Conservation (phyloP, 1,140 invertebrate species). For the Papilio glaucus region DNA sequence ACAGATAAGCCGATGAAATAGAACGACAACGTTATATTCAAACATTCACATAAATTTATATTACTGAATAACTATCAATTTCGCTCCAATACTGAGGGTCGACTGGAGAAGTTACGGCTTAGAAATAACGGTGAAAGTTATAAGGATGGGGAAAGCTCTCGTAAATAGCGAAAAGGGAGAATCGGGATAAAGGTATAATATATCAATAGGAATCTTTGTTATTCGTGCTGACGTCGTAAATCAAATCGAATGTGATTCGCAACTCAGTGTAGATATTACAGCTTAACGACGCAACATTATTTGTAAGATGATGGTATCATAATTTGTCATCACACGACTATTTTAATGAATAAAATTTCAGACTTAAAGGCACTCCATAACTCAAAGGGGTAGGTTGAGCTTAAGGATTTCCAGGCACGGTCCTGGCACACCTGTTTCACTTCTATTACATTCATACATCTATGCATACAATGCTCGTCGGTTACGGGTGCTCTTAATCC, state of each 20-base stretch:
- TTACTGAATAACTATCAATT: slow-evolving; percentile 38
- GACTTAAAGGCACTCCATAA: no score
- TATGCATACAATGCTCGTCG: no score
- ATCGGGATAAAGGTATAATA: slow-evolving; percentile 82
- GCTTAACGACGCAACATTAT: slow-evolving; percentile 22
- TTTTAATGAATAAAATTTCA: not conserved
- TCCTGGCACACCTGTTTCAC: no score
- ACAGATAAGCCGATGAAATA: not conserved
- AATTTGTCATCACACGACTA: not conserved
- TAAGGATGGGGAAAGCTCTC: slow-evolving; percentile 74
- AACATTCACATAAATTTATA: slow-evolving; percentile 35
- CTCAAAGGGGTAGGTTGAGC: no score
- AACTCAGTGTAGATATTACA: slow-evolving; percentile 22
- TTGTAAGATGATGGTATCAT: slow-evolving; percentile 9
- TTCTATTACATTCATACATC: no score
- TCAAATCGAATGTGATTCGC: slow-evolving; percentile 76
- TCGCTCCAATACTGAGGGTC: slow-evolving; percentile 36
- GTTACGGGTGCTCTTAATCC: no score
- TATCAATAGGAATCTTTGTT: slow-evolving; percentile 83
- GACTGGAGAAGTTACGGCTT: slow-evolving; percentile 70
- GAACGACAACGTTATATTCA: slow-evolving; percentile 28
- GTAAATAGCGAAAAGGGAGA: slow-evolving; percentile 80
- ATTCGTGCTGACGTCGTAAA: slow-evolving; percentile 78
- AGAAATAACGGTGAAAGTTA: slow-evolving; percentile 80
- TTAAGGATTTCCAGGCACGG: no score